These are phyloP conservation scores for Metallyticus violacea DNA, from an alignment of 2,888 invertebrate species.

Conservation along the genomic window DNA sequence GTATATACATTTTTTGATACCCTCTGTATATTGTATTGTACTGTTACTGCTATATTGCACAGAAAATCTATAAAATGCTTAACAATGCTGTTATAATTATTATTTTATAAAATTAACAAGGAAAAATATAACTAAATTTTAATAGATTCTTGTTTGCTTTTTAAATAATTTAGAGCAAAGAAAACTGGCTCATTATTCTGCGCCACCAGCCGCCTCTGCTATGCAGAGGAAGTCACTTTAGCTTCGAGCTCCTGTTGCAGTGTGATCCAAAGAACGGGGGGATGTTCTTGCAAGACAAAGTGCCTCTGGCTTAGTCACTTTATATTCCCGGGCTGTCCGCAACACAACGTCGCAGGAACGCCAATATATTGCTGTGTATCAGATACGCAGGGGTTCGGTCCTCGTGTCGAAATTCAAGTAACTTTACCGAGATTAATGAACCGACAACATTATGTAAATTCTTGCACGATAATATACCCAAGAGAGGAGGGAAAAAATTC, in stretches of 20 bases:
- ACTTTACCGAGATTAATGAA: not conserved
- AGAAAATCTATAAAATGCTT: too few species aligned
- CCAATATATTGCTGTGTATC: not conserved
- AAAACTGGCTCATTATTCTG: too few species aligned
- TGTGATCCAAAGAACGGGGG: not conserved
- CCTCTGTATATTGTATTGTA: too few species aligned
- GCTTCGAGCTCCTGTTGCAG: not conserved
- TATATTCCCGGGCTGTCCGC: not conserved
- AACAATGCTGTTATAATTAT: too few species aligned
- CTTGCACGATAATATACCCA: not conserved
- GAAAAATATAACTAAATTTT: too few species aligned
- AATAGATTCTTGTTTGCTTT: not conserved
- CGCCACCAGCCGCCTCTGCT: not conserved
- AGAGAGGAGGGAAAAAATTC: not conserved
- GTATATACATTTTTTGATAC: too few species aligned
- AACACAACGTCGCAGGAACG: not conserved
- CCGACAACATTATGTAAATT: not conserved
- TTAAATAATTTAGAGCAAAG: too few species aligned
- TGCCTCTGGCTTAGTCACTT: not conserved
- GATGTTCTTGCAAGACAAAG: not conserved
- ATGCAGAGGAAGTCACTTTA: not conserved
- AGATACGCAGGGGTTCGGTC: not conserved
- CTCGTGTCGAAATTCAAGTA: not conserved
- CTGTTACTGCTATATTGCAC: too few species aligned
- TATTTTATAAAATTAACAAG: too few species aligned